A percentile compares a stretch with the other conserved stretches of the same genome.
These are phyloP conservation scores for Euwallacea similis DNA, from an alignment of 1,140 invertebrate genomes.

Conservation along the genomic window DNA sequence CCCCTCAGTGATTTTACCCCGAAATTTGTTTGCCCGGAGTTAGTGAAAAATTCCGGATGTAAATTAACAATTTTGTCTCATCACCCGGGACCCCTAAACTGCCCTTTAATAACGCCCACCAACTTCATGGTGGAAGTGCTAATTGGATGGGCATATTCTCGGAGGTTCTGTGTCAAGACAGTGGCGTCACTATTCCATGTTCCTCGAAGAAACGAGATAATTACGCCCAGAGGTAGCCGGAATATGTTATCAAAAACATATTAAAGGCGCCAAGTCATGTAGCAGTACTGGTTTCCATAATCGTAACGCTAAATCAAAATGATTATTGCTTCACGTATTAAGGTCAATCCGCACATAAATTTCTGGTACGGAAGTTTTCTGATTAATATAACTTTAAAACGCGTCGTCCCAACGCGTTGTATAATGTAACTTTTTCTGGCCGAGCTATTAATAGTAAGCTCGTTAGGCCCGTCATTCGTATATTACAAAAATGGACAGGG, in stretches of 20 bases:
- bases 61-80: no score
- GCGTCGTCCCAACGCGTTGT: slow-evolving; percentile 8
- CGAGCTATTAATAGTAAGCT: slow-evolving; percentile 23
- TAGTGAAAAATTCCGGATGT: no score
- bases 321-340: slow-evolving; percentile 35
- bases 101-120: not conserved
- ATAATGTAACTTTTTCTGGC: slow-evolving; percentile 19
- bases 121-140: not conserved
- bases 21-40: no score
- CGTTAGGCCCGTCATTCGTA: slow-evolving; percentile 18
- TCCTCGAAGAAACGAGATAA: slow-evolving; percentile 31
- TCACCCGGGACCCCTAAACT: not conserved
- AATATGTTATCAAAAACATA: slow-evolving; percentile 37
- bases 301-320: slow-evolving; percentile 13
- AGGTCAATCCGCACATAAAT: slow-evolving; percentile 26
- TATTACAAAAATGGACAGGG: slow-evolving; percentile 13
- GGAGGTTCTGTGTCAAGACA: not conserved
- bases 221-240: slow-evolving; percentile 32
- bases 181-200: not conserved
- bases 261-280: slow-evolving; percentile 33
- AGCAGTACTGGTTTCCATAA: slow-evolving; percentile 37
- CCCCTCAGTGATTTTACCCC: no score
- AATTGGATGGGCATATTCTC: not conserved
- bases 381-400: slow-evolving; percentile 21
- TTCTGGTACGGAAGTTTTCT: slow-evolving; percentile 28